Base-by-base conservation (phyloP, 2,113 vertebrate species). In the Vidua chalybeata region DNA sequence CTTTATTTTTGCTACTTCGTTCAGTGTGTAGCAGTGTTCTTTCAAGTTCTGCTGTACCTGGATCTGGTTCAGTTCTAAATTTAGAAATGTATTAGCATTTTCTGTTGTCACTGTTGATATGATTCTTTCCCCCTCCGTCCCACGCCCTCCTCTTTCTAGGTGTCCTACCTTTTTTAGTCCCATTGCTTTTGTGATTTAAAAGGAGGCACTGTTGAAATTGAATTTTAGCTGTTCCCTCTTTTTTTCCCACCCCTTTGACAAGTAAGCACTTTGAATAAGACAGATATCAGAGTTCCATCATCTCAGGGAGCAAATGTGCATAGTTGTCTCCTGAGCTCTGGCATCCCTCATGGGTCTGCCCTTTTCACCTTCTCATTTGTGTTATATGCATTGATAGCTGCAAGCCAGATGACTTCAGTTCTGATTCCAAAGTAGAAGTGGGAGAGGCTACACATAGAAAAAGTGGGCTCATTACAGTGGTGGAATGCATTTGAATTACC, bases 231-330 rank as follows among this genome's bases (percentile, higher is more conserved):
- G 26, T 93, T 68, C 18, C 35, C 9, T 67, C 16, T 68, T 43
- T 66, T 61, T 62, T 17, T 37, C 7, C 35, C 43, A 48, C 3
- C 3, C 26, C 35, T 84, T 43, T 31, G 46, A 92, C 28, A 63
- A 67, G 78, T 66, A 67, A 82, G 78, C 68, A 90, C 84, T 85
- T 88, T 66, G 84, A 84, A 31, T 58, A 67, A 83, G 51, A 79
- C 54, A 91, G 78, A 59, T 84, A 89, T n/a, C 63, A 0, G 7
- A 86, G 83, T 96, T 95, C 91, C 66, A 39, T 95, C 89, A 97
- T 96, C 97, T 98, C 97, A 97, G 97, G 97, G 97, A 98, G 97
- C 92, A 97, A 95, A 96, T 92, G 72, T 75, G 83, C 94, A 35
- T 30, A 90, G 56, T 95, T 94, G 82, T 94, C 64, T 97, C 88